phyloP scores from a whole-genome alignment of 92 coral and sea anemone species.

The Parazoanthus darwini region DNA sequence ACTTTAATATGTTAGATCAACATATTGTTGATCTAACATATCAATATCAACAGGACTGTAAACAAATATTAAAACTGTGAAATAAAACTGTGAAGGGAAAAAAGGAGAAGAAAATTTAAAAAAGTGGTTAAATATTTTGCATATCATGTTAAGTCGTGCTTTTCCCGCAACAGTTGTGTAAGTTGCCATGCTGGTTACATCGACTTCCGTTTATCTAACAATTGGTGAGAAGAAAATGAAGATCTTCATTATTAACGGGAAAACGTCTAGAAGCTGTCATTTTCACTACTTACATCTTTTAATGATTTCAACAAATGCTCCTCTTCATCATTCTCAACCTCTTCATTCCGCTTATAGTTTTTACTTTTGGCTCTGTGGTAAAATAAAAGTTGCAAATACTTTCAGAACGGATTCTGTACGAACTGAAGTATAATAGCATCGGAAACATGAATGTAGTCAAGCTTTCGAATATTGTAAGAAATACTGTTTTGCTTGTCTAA shows the following conservation, averaged over 20 bases:
- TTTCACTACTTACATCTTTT: slow-evolving; percentile 54
- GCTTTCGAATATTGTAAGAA: neutral
- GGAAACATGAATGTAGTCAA: neutral
- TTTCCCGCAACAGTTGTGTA: too few species aligned
- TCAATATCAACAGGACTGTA: too few species aligned
- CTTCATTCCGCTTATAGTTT: neutral
- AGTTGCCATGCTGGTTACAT: too few species aligned
- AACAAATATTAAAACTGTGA: too few species aligned
- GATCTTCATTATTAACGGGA: too few species aligned
- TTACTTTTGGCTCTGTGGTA: slow-evolving; percentile 17
- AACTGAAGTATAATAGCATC: neutral
- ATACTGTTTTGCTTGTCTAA: neutral
- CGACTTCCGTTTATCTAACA: too few species aligned
- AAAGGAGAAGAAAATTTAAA: too few species aligned
- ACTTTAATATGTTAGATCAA: too few species aligned
- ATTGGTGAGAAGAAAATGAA: neutral
- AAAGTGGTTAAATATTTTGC: too few species aligned
- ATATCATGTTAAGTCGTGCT: too few species aligned
- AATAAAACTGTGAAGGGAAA: too few species aligned
- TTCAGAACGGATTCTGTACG: neutral
- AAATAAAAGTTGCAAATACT: neutral
- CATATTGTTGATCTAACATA: too few species aligned
- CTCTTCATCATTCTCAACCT: slow-evolving; percentile 22
- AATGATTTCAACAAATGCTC: slow-evolving; percentile 40
- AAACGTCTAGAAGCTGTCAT: neutral